Evolutionary conservation across 2,888 invertebrate genomes (phyloP), one percentile per base, ranked within the genome.

Genomic region (Xylocampa areola): DNA sequence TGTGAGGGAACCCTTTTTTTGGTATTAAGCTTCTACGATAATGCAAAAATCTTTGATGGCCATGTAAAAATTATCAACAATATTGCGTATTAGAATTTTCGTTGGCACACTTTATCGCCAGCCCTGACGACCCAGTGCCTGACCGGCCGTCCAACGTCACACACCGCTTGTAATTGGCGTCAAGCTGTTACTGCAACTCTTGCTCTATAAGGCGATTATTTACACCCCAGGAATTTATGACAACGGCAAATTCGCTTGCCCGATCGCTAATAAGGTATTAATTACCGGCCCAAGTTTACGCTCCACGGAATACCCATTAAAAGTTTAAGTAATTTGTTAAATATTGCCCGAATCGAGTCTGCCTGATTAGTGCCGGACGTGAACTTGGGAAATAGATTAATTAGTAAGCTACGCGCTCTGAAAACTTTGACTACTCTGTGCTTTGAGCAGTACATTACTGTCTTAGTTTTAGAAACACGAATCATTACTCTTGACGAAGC

Each of bases 201-300:
- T 72, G 67, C 80, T 76, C 45, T 77, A 77, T 67, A 80, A 73
- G 77, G 77, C 68, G 69, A 79, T 80, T 79, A 79, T 77, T 74
- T 71, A 78, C 78, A 74, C 65, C 63, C 61, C 39, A 69, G 61
- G 65, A 69, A 77, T 74, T 77, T 72, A 75, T 73, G 66, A 77
- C 74, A 76, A 71, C 72, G 60, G 50, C 66, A 61, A 55, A 73
- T 72, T 73, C 59, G 53, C 41, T 61, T 50, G 63, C 49, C 43
- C 48, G 52, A 45, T 43, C 35, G 44, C 62, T 73, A 73, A 79
- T 76, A 70, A 76, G 68, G 69, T 70, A 68, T 68, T 76, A 75
- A 75, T 72, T 66, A 68, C 62, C 36, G 11, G 37, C 16, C 27
- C 52, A 75, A 75, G 51, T 65, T 68, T 39, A 59, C 61, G 58